These are phyloP conservation scores for Heteromormyrus szaboi DNA, from an alignment of 2,797 vertebrate species.

Conservation along the genomic window DNA sequence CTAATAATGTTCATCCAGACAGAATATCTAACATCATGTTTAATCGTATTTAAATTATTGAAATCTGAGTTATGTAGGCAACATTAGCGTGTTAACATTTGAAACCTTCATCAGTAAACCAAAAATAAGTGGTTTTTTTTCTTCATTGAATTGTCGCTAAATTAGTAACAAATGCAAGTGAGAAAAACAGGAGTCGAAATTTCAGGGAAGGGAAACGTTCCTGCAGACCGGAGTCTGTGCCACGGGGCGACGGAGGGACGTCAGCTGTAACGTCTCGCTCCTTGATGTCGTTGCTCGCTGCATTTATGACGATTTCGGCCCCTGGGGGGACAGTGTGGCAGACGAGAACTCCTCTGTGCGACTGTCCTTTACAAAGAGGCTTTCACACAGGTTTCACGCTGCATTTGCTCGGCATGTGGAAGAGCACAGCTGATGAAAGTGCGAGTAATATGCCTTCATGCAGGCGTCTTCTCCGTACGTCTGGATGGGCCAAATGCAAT, in stretches of 20 bases:
- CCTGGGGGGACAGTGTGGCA: neutral
- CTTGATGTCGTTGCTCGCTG: neutral
- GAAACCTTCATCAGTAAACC: neutral
- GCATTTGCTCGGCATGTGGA: neutral
- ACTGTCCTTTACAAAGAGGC: neutral
- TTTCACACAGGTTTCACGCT: neutral
- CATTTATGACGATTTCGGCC: neutral
- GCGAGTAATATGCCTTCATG: neutral
- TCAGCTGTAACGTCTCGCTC: neutral
- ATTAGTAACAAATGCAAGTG: neutral
- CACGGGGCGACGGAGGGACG: neutral
- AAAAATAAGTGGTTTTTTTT: neutral
- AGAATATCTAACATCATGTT: neutral
- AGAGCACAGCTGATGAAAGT: slow-evolving; percentile 5
- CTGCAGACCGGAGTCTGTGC: neutral
- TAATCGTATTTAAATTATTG: neutral
- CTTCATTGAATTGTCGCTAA: neutral
- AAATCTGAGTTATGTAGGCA: neutral
- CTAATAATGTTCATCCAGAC: neutral
- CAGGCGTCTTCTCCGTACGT: neutral
- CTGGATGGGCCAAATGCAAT: neutral
- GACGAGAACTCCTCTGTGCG: neutral
- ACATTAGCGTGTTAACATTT: neutral
- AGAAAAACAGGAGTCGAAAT: neutral
- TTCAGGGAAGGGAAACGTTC: neutral